phyloP scores from a whole-genome alignment of 2,797 vertebrate genomes.

The Ptychobarbus kaznakovi region DNA sequence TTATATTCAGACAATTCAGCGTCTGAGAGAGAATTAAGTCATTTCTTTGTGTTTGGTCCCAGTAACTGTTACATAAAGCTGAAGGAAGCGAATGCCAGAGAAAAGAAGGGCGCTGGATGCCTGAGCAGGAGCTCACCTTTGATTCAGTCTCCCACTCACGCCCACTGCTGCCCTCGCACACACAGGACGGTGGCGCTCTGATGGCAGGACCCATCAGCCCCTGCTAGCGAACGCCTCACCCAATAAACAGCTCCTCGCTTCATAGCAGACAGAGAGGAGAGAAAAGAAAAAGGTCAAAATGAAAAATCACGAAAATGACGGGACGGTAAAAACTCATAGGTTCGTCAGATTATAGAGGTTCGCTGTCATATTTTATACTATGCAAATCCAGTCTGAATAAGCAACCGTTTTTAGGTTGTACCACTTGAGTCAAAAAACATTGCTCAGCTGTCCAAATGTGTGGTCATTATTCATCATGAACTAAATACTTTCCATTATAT shows the following conservation, averaged over 20 bases:
- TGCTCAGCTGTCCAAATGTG: background rate
- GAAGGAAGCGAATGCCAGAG: slow-evolving; percentile 47
- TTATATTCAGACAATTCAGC: background rate
- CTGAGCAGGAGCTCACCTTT: slow-evolving; percentile 57
- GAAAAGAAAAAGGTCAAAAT: background rate
- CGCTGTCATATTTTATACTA: background rate
- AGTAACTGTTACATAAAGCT: slow-evolving; percentile 47
- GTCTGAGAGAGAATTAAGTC: slow-evolving; percentile 23
- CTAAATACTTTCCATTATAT: background rate
- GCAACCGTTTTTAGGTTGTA: background rate
- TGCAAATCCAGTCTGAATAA: background rate
- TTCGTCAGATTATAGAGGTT: background rate
- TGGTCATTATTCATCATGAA: background rate
- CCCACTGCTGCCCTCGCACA: slow-evolving; percentile 50
- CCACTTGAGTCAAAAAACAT: background rate
- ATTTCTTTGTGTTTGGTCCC: slow-evolving; percentile 8
- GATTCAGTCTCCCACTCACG: slow-evolving; percentile 62
- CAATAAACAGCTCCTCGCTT: slow-evolving; percentile 41
- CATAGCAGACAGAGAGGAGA: slow-evolving; percentile 27
- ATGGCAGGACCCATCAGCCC: slow-evolving; percentile 22
- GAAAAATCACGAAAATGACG: background rate
- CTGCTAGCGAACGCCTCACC: slow-evolving; percentile 25
- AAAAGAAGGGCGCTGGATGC: slow-evolving; percentile 34
- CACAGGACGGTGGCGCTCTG: slow-evolving; percentile 24
- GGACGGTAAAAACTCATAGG: background rate